A percentile compares a stretch with the other conserved stretches of the same genome.
phyloP scores from a whole-genome alignment of 1,140 invertebrate species.

The Adoxophyes honmai region DNA sequence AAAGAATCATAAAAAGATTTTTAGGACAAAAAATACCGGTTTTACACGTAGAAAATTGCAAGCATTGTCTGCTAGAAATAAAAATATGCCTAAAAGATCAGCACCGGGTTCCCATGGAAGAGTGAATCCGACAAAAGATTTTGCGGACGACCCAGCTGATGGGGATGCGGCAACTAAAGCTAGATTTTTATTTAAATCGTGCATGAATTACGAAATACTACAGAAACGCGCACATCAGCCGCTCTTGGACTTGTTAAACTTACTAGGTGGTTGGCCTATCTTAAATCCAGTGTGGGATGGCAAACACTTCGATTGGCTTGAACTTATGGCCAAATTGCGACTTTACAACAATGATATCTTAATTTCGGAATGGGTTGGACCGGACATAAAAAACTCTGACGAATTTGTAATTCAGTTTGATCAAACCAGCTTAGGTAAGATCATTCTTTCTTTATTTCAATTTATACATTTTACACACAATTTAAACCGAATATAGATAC shows the following conservation, averaged over 20 bases:
- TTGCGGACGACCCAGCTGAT: conserved; percentile 40
- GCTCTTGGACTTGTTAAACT: conserved; percentile 82
- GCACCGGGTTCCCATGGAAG: not conserved
- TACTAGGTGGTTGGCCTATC: conserved; percentile 92
- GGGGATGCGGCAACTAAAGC: conserved; percentile 84
- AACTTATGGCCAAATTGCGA: conserved; percentile 85
- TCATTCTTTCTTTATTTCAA: too few species aligned
- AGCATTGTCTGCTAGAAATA: conserved; percentile 19
- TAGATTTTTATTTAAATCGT: conserved; percentile 89
- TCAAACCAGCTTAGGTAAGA: conserved; percentile 86
- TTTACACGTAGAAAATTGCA: too few species aligned
- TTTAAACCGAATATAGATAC: too few species aligned
- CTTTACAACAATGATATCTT: conserved; percentile 91
- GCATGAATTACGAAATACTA: conserved; percentile 88
- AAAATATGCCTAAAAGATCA: conserved; percentile 23
- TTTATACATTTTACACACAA: too few species aligned
- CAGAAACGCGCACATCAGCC: conserved; percentile 84
- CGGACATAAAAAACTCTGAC: conserved; percentile 93
- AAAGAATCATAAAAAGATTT: too few species aligned
- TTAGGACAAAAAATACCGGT: too few species aligned
- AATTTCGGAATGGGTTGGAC: conserved; percentile 90
- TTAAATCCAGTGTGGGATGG: conserved; percentile 81
- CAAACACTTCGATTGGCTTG: conserved; percentile 85
- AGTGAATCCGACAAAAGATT: not conserved
- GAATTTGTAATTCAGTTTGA: conserved; percentile 93